These are phyloP conservation scores for Halcyon leucocephala DNA, from an alignment of 2,797 vertebrate species.

Conservation along the genomic window DNA sequence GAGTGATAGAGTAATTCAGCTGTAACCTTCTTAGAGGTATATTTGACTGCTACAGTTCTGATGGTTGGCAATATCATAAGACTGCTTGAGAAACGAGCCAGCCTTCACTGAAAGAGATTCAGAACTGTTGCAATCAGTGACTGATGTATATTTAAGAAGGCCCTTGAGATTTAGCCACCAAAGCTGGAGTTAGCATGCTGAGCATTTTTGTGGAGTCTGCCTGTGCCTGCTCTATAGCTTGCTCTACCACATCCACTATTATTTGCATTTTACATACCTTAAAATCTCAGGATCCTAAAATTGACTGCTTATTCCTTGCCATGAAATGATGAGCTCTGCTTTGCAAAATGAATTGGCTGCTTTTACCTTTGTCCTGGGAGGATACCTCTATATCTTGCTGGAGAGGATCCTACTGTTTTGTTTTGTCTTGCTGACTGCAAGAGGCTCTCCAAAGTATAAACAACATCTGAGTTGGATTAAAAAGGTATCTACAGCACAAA, in stretches of 20 bases:
- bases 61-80: background rate
- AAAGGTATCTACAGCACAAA: background rate
- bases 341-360: background rate
- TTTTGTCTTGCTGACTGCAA: constrained; percentile 47
- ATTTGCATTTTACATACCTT: background rate
- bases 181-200: background rate
- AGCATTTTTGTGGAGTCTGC: background rate
- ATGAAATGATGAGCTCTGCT: background rate
- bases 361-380: background rate
- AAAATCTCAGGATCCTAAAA: background rate
- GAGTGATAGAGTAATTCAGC: background rate
- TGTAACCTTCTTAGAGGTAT: background rate
- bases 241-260: fast-evolving
- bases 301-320: background rate
- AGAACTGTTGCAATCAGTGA: background rate
- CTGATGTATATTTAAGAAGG: background rate
- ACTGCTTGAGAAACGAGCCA: background rate
- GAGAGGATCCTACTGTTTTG: constrained; percentile 12
- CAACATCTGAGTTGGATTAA: constrained; percentile 42
- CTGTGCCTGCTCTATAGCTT: background rate
- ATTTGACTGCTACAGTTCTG: background rate
- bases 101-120: background rate
- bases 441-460: constrained; percentile 26
- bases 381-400: background rate
- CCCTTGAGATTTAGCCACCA: background rate